Base-by-base conservation (phyloP, 2,888 invertebrate genomes). In the Eupithecia insigniata region DNA sequence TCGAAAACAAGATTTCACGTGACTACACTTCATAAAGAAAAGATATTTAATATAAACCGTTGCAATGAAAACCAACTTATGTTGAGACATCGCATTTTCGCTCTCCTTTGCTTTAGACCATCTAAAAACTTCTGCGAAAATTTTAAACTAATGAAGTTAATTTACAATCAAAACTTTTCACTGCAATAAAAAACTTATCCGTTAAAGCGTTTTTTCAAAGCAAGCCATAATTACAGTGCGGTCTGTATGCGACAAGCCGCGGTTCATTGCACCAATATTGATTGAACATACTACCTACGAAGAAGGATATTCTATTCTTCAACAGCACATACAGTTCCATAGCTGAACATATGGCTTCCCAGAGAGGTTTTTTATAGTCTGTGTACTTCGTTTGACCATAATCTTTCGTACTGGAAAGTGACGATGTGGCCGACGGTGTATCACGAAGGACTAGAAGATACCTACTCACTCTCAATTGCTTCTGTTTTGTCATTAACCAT, bases 201-300 rank as follows among this genome's bases (percentile, higher is more conserved):
- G 14, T 34, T 34, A 62, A n/a, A 34, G 4, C 16, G 16, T 18
- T 68, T 73, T 74, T 74, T 67, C 67, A 65, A n/a, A 61, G 43
- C 34, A 28, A 36, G 55, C 61, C 66, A 60, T 77, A 72, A 78
- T 77, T 77, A 76, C 78, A 30, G 67, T 76, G 80, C 78, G 73
- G 73, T 70, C 60, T 28, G 67, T 75, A 81, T 81, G 79, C 79
- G 80, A 79, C 80, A 77, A 39, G 77, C 77, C 75, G 78, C 78
- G 73, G 79, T 74, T 75, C 70, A 58, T 69, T 79, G 80, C 76
- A 78, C 79, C 61, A 70, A 39, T 80, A 81, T 81, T 72, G 79
- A 81, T 79, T 76, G 74, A 60, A 74, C 71, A 74, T 70, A 55
- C 12, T 32, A 34, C n/a, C 34, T 60, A 64, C 69, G 66, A 70